Evolutionary conservation across 2,888 invertebrate species (phyloP).

Genomic region (Orchesella flavescens): DNA sequence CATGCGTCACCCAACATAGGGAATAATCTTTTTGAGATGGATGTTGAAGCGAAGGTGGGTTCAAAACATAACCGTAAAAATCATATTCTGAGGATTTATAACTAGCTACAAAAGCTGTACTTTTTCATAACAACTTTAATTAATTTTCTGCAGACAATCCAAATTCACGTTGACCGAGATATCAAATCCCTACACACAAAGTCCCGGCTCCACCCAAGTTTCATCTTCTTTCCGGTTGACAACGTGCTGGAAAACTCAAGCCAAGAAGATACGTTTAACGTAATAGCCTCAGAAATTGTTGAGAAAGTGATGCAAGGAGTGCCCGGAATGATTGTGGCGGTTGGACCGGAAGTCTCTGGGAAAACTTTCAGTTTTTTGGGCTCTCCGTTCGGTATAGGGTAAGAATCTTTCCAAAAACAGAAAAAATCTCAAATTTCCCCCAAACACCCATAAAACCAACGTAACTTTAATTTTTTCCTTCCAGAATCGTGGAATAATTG

Average conservation of each 20-base stretch:
- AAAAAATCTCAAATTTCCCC: too few relatives aligned
- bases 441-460: too few relatives aligned
- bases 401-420: too few relatives aligned
- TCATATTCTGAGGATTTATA: too few relatives aligned
- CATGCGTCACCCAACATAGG: conserved; percentile 57
- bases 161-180: conserved; percentile 45
- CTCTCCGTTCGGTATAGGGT: conserved; percentile 61
- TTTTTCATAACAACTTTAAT: not conserved
- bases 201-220: not conserved
- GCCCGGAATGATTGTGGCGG: conserved; percentile 63
- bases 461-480: too few relatives aligned
- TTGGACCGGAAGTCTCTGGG: conserved; percentile 70
- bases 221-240: conserved; percentile 43
- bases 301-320: conserved; percentile 68
- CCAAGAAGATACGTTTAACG: conserved; percentile 66
- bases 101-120: too few relatives aligned
- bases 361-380: conserved; percentile 70
- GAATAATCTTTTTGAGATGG: conserved; percentile 53
- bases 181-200: not conserved
- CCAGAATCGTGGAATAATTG: conserved; percentile 69
- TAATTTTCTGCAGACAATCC: conserved; percentile 12
- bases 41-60: conserved; percentile 30
- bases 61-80: too few relatives aligned
- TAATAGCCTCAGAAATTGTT: conserved; percentile 61
- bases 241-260: conserved; percentile 46